Base-by-base conservation (phyloP, 2,888 invertebrate species). In the Poecilobothrus nobilitatus region DNA sequence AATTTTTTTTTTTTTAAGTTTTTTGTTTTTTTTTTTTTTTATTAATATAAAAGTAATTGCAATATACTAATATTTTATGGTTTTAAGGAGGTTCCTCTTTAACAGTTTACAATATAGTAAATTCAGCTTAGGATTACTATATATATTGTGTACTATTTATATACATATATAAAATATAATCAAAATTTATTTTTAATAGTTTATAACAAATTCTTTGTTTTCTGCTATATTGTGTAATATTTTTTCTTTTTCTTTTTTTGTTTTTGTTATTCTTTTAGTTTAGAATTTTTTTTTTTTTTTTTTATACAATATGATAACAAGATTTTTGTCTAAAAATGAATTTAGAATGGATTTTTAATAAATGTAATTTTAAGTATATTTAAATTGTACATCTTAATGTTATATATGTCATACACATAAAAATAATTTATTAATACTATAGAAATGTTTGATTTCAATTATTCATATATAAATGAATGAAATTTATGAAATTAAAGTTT, bases 1-100 rank as follows among this genome's bases (percentile, higher is more conserved):
- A 37, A 37, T 37, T 37, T 37, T 37, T 37, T 37, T 37, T 12
- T 1, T 37, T 37, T 37, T 37, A 53, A 4, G 3, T 53, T 41
- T 41, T 12, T 41, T 53, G 12, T 53, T 53, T 53, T 53, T 53
- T 53, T 41, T 41, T 41, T 41, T 41, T 15, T 41, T 41, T 4
- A 27, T 4, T 27, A 18, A 9, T 53, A 53, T 53, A 53, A 53
- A 53, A 12, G 15, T 53, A 53, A 53, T 53, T 53, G 18, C 53
- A 53, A 53, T 53, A 53, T n/a, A 53, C 53, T 18, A 53, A 53
- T 53, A 53, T 53, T 53, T 53, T 53, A 53, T 53, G 53, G n/a
- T 1, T 53, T 53, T 53, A 18, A 53, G 53, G 53, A 53, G 53
- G 53, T 15, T 18, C 53, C 18, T 53, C n/a, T 53, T 53, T 53